Conservation (phyloP, 2,113 vertebrate genomes). For the Neogobius melanostomus region DNA sequence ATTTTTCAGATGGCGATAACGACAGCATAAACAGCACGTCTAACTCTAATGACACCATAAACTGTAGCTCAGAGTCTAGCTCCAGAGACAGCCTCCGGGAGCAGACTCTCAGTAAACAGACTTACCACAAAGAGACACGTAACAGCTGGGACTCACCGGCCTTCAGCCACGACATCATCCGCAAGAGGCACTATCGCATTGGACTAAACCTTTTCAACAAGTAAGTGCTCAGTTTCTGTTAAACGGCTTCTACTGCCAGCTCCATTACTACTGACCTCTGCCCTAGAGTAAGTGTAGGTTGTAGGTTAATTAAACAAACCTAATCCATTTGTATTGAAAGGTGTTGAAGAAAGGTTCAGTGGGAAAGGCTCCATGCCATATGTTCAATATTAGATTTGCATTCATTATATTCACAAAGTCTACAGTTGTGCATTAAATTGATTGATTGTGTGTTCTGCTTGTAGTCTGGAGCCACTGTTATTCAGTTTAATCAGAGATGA, state of each 20-base stretch:
- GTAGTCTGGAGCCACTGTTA: not conserved
- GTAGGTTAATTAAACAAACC: no score
- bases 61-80: slow-evolving; percentile 96
- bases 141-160: slow-evolving; percentile 99
- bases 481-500: slow-evolving; percentile 56
- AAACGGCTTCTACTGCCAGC: not conserved
- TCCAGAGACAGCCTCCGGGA: slow-evolving; percentile 94
- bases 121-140: slow-evolving; percentile 96
- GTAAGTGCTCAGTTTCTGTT: slow-evolving; percentile 74
- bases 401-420: not conserved
- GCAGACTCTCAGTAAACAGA: slow-evolving; percentile 95
- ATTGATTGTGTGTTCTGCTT: slow-evolving; percentile 21
- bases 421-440: slow-evolving; percentile 9
- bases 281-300: no score
- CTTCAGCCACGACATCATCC: slow-evolving; percentile 95
- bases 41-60: slow-evolving; percentile 97
- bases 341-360: no score
- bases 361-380: no score
- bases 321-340: no score
- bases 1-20: slow-evolving; percentile 95
- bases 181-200: slow-evolving; percentile 95
- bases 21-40: slow-evolving; percentile 98
- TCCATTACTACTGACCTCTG: no score
- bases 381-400: not conserved
- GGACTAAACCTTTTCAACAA: slow-evolving; percentile 99